These are phyloP conservation scores for Zeuzera pyrina DNA, from an alignment of 2,888 invertebrate species.

Conservation along the genomic window DNA sequence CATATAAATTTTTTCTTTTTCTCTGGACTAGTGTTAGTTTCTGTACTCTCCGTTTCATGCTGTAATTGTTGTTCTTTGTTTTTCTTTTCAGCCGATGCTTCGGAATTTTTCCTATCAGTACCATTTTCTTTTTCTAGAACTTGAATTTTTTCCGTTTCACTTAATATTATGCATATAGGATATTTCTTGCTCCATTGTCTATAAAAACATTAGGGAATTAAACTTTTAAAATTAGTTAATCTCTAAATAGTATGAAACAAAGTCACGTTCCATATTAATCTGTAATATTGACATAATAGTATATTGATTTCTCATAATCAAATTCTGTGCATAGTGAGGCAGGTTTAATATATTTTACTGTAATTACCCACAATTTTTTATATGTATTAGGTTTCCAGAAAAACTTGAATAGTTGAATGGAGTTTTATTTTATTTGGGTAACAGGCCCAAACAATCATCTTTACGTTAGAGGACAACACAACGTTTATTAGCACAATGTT, in stretches of 20 bases:
- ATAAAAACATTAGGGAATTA: constrained; percentile 13
- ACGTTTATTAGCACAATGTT: too few relatives aligned
- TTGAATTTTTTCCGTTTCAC: constrained; percentile 62
- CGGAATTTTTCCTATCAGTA: constrained; percentile 38
- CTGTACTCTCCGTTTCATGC: constrained; percentile 53
- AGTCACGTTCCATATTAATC: too few relatives aligned
- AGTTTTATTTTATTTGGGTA: too few relatives aligned
- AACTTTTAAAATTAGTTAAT: too few relatives aligned
- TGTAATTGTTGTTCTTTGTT: constrained; percentile 27
- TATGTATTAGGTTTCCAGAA: too few relatives aligned
- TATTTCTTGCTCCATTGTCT: constrained; percentile 95
- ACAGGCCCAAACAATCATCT: too few relatives aligned
- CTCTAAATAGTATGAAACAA: too few relatives aligned
- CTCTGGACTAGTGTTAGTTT: constrained; percentile 61
- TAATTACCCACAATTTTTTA: too few relatives aligned
- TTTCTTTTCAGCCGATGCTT: constrained; percentile 39
- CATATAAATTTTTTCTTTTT: constrained; percentile 61
- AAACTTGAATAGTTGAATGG: too few relatives aligned
- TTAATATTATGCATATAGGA: constrained; percentile 84
- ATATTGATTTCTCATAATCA: background rate
- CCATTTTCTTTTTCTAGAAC: constrained; percentile 53
- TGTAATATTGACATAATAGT: background rate
- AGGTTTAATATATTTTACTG: too few relatives aligned
- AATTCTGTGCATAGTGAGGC: too few relatives aligned
- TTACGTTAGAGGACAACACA: too few relatives aligned